Conservation (phyloP, 2,888 invertebrate genomes). For the Meta bourneti region DNA sequence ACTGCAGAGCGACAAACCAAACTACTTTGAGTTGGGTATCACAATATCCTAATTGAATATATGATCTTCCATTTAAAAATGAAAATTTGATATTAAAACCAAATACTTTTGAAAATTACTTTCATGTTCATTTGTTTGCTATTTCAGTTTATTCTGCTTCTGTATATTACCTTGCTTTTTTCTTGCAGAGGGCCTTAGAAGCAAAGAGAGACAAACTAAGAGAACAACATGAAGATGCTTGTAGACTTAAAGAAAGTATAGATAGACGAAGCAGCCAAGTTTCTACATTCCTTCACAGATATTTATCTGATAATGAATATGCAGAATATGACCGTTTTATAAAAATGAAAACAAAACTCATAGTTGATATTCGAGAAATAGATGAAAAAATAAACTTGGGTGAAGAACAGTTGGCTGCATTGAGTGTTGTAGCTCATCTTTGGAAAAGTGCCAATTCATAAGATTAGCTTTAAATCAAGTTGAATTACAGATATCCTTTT, state of each 20-base stretch:
- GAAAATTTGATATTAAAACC: no score
- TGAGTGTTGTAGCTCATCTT: constrained; percentile 72
- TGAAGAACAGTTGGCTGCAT: constrained; percentile 76
- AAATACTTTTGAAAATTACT: no score
- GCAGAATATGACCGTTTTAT: constrained; percentile 91
- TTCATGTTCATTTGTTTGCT: no score
- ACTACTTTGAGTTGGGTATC: no score
- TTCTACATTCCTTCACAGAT: constrained; percentile 86
- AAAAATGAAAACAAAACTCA: constrained; percentile 91
- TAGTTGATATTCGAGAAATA: constrained; percentile 90
- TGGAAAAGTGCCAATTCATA: constrained; percentile 75
- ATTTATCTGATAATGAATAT: constrained; percentile 87
- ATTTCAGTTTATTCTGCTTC: background rate
- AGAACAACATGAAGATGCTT: constrained; percentile 91
- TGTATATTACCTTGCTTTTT: background rate
- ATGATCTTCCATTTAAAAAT: no score
- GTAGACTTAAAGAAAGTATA: constrained; percentile 89
- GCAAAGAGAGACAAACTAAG: constrained; percentile 88
- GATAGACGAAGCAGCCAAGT: constrained; percentile 89
- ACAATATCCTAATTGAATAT: no score
- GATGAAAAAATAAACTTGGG: constrained; percentile 86
- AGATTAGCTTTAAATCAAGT: constrained; percentile 23
- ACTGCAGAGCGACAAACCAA: no score
- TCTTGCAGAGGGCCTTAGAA: constrained; percentile 84
- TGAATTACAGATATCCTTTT: constrained; percentile 27